Base-by-base conservation (phyloP, 2,888 invertebrate species). In the Chesias legatella region DNA sequence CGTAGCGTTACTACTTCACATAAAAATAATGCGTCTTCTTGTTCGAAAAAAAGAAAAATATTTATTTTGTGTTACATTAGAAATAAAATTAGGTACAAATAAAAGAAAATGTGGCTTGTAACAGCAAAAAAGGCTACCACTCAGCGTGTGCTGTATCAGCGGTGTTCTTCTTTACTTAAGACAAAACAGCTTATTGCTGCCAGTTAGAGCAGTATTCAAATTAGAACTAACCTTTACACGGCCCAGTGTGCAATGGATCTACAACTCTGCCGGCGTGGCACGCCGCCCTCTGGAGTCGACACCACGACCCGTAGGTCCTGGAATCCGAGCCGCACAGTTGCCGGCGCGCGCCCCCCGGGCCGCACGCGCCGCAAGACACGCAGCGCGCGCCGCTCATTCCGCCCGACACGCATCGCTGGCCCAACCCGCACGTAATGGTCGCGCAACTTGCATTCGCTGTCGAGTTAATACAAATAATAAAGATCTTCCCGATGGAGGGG, bases 271-370 rank as follows among this genome's bases (percentile, higher is more conserved):
- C 94, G 21, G 90, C 91, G 60, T 90, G 89, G 75, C 95, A 95
- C 10, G 94, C 91, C 63, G 93, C 93, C 64, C 92, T 90, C 75
- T 93, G 92, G 90, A 95, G 92, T 53, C 94, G 92, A 79, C 95
- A 95, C 94, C 94, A 95, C 51, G 92, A 93, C 31, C 89, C 82
- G 79, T 95, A 95, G 31, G 94, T 94, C 57, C 90, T 88, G 57
- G 91, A 91, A 85, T 95, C 94, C 33, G 91, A 90, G 57, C 93
- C 94, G 78, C 95, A 95, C 42, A 94, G 88, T 44, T 82, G 84
- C 0, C 82, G 74, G 20, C 83, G 67, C 57, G 74, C 64, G 31
- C 75, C 73, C 73, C 83, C 48, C 29, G 84, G 74, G 29, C 72
- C 74, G 63, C 79, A 78, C 53, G 73, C 60, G 35, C 84, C 84